Conservation (phyloP, 2,888 invertebrate species). For the Pollenia labialis region DNA sequence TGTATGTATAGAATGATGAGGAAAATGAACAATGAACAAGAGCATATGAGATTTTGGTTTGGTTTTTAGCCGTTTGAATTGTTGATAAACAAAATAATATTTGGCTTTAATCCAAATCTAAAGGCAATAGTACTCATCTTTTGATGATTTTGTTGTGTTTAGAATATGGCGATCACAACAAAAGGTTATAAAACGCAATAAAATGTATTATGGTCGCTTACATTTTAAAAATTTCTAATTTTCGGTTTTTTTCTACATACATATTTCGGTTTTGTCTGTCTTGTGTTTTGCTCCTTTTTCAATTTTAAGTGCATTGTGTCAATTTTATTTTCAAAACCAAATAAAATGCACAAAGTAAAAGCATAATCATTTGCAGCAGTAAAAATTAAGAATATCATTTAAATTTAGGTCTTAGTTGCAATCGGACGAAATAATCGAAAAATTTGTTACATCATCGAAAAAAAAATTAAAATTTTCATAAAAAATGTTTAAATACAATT, state of each 20-base stretch:
- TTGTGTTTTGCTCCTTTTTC: slow-evolving; percentile 42
- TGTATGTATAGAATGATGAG: slow-evolving; percentile 13
- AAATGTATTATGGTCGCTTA: slow-evolving; percentile 11
- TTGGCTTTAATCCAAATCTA: slow-evolving; percentile 60
- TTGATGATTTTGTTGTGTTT: slow-evolving; percentile 78
- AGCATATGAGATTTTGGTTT: slow-evolving; percentile 8
- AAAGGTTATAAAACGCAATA: slow-evolving; percentile 73
- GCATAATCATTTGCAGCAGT: slow-evolving; percentile 40
- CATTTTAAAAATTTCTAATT: slow-evolving; percentile 35
- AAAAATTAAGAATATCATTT: slow-evolving; percentile 59
- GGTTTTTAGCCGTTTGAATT: slow-evolving; percentile 2
- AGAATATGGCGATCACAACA: slow-evolving; percentile 81
- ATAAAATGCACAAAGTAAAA: slow-evolving; percentile 51
- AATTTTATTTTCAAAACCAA: slow-evolving; percentile 69
- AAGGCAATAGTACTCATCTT: neutral
- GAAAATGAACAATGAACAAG: slow-evolving; percentile 1
- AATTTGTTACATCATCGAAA: slow-evolving; percentile 68
- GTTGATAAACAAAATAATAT: slow-evolving; percentile 26
- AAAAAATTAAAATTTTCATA: slow-evolving; percentile 21
- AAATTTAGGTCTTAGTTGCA: slow-evolving; percentile 68
- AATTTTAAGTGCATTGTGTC: slow-evolving; percentile 67
- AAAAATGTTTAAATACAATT: slow-evolving; percentile 34
- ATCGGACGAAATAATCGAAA: slow-evolving; percentile 26
- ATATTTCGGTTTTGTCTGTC: slow-evolving; percentile 19
- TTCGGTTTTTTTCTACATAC: slow-evolving; percentile 19